Evolutionary conservation across 2,797 vertebrate genomes (phyloP), one percentile per base, ranked within the genome.

Genomic region (Avahi laniger): DNA sequence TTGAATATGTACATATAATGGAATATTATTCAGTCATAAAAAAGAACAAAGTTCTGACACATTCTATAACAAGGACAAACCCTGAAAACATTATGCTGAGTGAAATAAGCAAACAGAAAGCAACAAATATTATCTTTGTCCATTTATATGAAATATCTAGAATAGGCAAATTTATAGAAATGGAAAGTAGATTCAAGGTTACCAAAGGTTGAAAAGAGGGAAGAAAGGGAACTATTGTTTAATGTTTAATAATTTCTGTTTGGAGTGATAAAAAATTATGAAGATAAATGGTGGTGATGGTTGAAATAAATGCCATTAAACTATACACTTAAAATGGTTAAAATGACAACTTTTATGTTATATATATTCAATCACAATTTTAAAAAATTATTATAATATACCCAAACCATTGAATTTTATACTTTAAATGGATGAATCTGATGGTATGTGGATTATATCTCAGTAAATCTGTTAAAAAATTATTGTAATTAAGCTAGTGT

Each of bases 121-220:
- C 13, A 22, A 67, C 10, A 72, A 24, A 69, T 30, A 89, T 3
- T 35, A 1, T 26, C 67, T 57, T 12, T 46, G 30, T 93, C 67
- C 46, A 88, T 26, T 85, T 91, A 63, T 7, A 69, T 24, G 28
- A 91, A 91, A 67, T 85, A 75, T 48, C 28, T 82, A 54, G 28
- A 54, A 72, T 8, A 93, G 6, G 14, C 14, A 82, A 78, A 94
- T 82, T 79, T 43, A 90, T 9, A 54, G n/a, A 91, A n/a, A 50
- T 0, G 73, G 3, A 72, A 52, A 85, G 20, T 79, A 80, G 20
- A 35, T 28, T 26, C 46, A n/a, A 80, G 14, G 10, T 73, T 72
- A 43, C 24, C 30, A 52, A 43, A 22, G 0, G 7, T 7, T 65
- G 30, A 0, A 2, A 2, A 11, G 7, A 13, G 12, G 65, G 35